Percentiles rank a stretch among this genome's conserved stretches.
phyloP scores from a whole-genome alignment of 2,797 vertebrate genomes.

The Lutjanus campechanus region DNA sequence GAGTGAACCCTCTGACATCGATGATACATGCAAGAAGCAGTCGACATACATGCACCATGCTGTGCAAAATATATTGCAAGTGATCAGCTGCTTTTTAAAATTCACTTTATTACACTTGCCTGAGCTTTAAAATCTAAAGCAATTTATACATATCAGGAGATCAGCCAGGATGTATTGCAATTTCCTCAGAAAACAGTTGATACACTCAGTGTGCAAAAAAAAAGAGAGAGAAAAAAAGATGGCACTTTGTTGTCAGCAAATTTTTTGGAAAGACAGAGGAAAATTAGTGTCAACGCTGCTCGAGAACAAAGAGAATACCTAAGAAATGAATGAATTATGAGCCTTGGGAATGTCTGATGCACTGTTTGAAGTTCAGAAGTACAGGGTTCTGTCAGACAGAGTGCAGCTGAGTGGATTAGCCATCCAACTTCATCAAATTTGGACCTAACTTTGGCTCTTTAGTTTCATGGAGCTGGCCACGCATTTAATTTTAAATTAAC shows the following conservation, averaged over 20 bases:
- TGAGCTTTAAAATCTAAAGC: conserved; percentile 25
- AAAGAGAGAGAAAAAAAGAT: conserved; percentile 21
- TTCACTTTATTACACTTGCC: conserved; percentile 14
- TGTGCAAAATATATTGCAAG: neutral
- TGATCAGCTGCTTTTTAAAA: neutral
- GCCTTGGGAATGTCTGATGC: conserved; percentile 53
- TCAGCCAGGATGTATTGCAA: conserved; percentile 4
- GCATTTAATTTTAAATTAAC: neutral
- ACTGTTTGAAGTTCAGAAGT: conserved; percentile 64
- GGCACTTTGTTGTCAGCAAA: conserved; percentile 54
- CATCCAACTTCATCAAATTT: conserved; percentile 21
- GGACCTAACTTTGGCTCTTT: conserved; percentile 35
- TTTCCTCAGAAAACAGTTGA: conserved; percentile 30
- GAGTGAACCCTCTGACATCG: neutral
- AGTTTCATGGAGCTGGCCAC: neutral
- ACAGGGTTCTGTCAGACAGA: conserved; percentile 51
- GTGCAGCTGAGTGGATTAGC: conserved; percentile 31
- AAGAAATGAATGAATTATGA: conserved; percentile 72
- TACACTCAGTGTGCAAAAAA: conserved; percentile 36
- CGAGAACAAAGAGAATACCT: conserved; percentile 75
- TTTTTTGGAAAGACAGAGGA: conserved; percentile 36
- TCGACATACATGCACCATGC: neutral
- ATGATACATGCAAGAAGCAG: neutral
- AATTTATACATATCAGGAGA: conserved; percentile 14
- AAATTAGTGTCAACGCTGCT: conserved; percentile 61